Percentiles rank a stretch among this genome's conserved stretches.
These are phyloP conservation scores for Capitulum mitella DNA, from an alignment of 2,888 invertebrate species.

Conservation along the genomic window DNA sequence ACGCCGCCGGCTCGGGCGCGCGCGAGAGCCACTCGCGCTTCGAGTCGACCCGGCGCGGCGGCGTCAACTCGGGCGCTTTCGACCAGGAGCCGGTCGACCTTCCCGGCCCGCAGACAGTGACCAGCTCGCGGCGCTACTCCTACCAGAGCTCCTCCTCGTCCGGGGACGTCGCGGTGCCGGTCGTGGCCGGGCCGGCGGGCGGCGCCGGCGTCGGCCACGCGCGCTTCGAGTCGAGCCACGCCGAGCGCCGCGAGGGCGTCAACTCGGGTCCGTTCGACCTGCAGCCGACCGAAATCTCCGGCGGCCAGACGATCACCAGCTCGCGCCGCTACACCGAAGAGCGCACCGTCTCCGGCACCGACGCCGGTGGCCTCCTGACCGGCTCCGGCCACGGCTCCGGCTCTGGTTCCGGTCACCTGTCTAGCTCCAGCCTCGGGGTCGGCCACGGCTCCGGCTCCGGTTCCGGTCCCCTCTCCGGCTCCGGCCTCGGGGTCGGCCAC, in stretches of 20 bases:
- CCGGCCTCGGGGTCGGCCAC: conserved; percentile 32
- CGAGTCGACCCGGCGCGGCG: not conserved
- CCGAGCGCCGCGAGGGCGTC: conserved; percentile 8
- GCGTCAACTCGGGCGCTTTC: not conserved
- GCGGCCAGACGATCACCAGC: not conserved
- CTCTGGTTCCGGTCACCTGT: not conserved
- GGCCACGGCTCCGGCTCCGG: not conserved
- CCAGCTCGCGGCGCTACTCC: not conserved
- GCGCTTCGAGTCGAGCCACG: conserved; percentile 27
- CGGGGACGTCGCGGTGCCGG: not conserved
- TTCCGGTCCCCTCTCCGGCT: conserved; percentile 30
- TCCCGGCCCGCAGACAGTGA: not conserved
- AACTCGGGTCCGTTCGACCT: not conserved
- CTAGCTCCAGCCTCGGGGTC: too few relatives aligned
- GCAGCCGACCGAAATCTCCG: not conserved
- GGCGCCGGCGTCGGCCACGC: conserved; percentile 29
- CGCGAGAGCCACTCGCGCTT: not conserved
- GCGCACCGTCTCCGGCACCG: not conserved
- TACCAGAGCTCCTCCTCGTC: not conserved
- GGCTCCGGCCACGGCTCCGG: not conserved
- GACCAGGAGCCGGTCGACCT: not conserved
- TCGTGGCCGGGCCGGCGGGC: conserved; percentile 27
- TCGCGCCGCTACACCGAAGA: not conserved
- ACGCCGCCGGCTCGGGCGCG: not conserved
- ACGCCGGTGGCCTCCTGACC: not conserved